Evolutionary conservation across 2,888 invertebrate species (phyloP).

Genomic region (Drosophila kokeensis): DNA sequence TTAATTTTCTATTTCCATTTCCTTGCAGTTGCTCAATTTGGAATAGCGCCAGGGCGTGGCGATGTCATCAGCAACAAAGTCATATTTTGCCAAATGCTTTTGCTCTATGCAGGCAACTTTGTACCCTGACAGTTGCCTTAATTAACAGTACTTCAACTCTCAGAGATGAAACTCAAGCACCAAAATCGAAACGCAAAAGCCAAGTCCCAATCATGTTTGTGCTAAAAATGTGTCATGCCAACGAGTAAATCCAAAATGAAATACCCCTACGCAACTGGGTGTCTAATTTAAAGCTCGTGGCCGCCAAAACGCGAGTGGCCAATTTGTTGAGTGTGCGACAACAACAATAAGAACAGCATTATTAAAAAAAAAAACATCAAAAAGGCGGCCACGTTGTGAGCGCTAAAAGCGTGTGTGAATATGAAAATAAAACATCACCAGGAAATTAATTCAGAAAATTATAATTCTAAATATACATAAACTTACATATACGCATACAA

Average conservation of each 20-base stretch:
- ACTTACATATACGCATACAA: constrained; percentile 32
- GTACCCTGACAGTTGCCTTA: constrained; percentile 55
- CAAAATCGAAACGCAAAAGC: constrained; percentile 34
- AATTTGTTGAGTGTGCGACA: constrained; percentile 62
- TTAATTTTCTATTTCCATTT: constrained; percentile 45
- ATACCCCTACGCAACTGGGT: constrained; percentile 59
- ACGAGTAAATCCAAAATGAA: constrained; percentile 33
- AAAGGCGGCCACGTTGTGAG: constrained; percentile 55
- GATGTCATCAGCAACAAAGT: constrained; percentile 18
- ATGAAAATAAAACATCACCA: constrained; percentile 78
- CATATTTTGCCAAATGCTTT: constrained; percentile 40
- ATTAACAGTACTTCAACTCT: constrained; percentile 58
- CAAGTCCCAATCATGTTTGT: constrained; percentile 11
- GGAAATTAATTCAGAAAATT: constrained; percentile 73
- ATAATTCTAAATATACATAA: constrained; percentile 44
- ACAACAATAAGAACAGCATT: constrained; percentile 35
- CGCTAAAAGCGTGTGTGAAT: constrained; percentile 72
- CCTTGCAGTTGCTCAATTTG: constrained; percentile 71
- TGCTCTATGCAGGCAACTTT: constrained; percentile 54
- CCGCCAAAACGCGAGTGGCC: constrained; percentile 71
- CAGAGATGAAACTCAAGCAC: constrained; percentile 27
- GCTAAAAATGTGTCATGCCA: constrained; percentile 46
- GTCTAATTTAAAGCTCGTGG: constrained; percentile 70
- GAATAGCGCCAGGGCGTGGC: constrained; percentile 70
- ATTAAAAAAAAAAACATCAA: constrained; percentile 54